Evolutionary conservation across 2,113 vertebrate genomes (phyloP).

Genomic region (Nettapus auritus): DNA sequence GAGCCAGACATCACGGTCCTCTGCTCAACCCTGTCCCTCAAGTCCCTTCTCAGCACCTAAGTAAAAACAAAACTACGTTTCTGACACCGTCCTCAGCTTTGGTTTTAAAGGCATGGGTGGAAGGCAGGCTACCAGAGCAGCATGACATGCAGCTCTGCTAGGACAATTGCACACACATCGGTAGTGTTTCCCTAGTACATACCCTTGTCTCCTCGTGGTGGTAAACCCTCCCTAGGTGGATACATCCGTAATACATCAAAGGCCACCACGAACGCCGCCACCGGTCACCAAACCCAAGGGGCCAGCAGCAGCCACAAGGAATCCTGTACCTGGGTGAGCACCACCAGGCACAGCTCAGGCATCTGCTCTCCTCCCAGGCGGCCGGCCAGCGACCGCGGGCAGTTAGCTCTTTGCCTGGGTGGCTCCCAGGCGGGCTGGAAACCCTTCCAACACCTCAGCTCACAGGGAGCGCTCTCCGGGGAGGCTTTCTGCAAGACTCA

Average conservation of each 20-base stretch:
- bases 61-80: not conserved
- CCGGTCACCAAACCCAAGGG: not conserved
- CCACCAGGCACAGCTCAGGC: no score
- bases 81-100: not conserved
- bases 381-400: not conserved
- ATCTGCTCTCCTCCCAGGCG: not conserved
- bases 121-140: not conserved
- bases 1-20: not conserved
- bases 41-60: not conserved
- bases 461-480: not conserved
- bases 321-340: not conserved
- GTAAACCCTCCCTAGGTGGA: not conserved
- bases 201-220: fast-evolving
- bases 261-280: not conserved
- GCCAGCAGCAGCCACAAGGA: not conserved
- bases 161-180: not conserved
- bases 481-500: not conserved
- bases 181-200: not conserved
- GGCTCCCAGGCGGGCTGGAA: not conserved
- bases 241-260: not conserved
- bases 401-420: not conserved
- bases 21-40: not conserved
- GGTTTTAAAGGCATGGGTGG: not conserved
- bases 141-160: fast-evolving
- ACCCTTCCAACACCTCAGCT: not conserved